phyloP scores from a whole-genome alignment of 1,140 invertebrate genomes.

The Oreohelix idahoensis region DNA sequence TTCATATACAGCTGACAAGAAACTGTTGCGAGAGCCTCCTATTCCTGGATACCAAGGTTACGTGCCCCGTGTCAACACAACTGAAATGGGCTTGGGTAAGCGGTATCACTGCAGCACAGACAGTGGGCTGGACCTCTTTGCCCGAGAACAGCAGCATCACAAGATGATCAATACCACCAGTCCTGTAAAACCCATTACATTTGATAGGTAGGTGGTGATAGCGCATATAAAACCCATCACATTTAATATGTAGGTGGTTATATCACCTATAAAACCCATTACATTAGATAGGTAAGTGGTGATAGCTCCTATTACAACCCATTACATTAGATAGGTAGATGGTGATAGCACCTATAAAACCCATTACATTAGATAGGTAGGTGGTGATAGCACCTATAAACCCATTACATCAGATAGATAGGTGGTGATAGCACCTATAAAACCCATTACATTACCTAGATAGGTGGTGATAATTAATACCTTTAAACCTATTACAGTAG shows the following conservation, averaged over 20 bases:
- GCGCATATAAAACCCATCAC: no score
- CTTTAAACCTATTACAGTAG: no score
- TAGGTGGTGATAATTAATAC: no score
- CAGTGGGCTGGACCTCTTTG: conserved; percentile 67
- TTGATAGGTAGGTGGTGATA: conserved; percentile 44
- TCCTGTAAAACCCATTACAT: conserved; percentile 36
- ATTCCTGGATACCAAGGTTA: conserved; percentile 73
- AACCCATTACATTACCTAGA: no score
- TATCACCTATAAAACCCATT: no score
- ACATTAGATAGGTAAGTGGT: no score
- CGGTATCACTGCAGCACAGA: conserved; percentile 68
- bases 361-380: conserved; percentile 49
- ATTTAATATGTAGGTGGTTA: no score
- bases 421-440: no score
- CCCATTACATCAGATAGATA: no score
- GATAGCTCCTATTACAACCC: no score
- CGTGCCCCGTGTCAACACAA: conserved; percentile 70
- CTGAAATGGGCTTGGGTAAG: conserved; percentile 69
- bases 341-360: no score
- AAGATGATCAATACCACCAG: conserved; percentile 18
- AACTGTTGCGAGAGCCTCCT: conserved; percentile 66
- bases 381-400: background rate
- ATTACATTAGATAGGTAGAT: no score
- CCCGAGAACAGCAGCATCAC: conserved; percentile 54
- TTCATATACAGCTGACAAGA: conserved; percentile 54